Evolutionary conservation across 2,797 vertebrate species (phyloP), one percentile per base, ranked within the genome.

Genomic region (Decapterus maruadsi): DNA sequence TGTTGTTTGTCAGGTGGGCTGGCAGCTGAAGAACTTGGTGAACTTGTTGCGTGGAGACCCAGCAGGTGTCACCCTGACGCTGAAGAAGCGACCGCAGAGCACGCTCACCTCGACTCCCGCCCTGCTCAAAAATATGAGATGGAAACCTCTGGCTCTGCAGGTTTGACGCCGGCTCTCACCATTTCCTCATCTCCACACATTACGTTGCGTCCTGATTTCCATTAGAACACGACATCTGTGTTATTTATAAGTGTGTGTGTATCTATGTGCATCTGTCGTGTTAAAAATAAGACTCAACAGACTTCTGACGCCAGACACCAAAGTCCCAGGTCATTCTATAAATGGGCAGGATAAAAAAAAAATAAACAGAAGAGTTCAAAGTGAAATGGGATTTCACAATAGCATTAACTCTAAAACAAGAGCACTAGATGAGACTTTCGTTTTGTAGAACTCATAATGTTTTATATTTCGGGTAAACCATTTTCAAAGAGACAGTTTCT

Each of bases 21-120:
- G 97, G 97, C 97, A 98, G 94, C 87, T 99, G 91, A 98, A 97
- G 92, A 98, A 97, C 87, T 78, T 97, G 36, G 96, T 98, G 54
- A 97, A 96, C 84, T 93, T 96, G 45, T 75, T 98, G 92, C 96
- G 97, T 79, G 96, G 97, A 77, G 97, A 97, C 90, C 96, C 97
- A 31, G 96, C 95, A 6, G 97, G 97, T 34, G 97, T 98, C 68
- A 97, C 96, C 57, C 90, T 99, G 91, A 97, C 97, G 0, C 90
- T 98, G 88, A 97, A 98, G 90, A 97, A 98, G 75, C 95, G 97
- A 55, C 97, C 97, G 48, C 96, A 98, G 93, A 98, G 97, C 76
- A 98, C 96, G 0, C 93, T 98, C 74, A 97, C 97, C 1, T 97
- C 97, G 12, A 97, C 96, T 60, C 97, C 97, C 6, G 97, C 96